Percentiles rank a stretch among this genome's conserved stretches.
These are phyloP conservation scores for Peromyscus polionotus DNA, from an alignment of 2,113 vertebrate species.

Conservation along the genomic window DNA sequence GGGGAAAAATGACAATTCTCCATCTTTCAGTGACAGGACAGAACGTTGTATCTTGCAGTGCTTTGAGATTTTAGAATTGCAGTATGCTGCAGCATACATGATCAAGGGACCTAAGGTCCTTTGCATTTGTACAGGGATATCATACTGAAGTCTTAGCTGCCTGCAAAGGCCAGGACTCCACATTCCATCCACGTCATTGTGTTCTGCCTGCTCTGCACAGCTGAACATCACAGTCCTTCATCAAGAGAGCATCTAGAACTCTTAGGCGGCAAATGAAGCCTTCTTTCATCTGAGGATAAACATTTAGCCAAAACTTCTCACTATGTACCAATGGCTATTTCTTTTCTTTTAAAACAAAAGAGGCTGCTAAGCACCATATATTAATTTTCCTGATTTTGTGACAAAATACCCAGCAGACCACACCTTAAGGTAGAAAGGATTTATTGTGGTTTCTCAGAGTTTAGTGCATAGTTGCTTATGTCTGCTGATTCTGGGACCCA, in stretches of 20 bases:
- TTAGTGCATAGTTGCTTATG: neutral
- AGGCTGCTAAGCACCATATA: neutral
- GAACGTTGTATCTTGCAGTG: neutral
- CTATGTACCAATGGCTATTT: neutral
- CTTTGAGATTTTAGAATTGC: neutral
- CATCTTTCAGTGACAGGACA: neutral
- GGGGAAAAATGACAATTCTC: neutral
- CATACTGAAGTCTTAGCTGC: neutral
- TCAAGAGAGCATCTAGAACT: neutral
- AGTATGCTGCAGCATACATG: neutral
- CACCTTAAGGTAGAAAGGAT: neutral
- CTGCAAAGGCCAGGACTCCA: slow-evolving; percentile 14
- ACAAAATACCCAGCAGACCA: neutral
- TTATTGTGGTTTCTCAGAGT: neutral
- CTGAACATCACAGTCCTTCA: neutral
- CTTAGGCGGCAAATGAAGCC: neutral
- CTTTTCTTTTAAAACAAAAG: neutral
- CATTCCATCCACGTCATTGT: neutral
- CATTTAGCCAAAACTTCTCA: neutral
- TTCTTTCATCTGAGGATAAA: neutral
- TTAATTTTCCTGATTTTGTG: neutral
- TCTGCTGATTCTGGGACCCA: neutral
- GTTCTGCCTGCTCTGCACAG: neutral
- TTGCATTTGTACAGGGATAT: neutral
- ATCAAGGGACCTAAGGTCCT: neutral